Evolutionary conservation across 2,888 invertebrate species (phyloP).

Genomic region (Stenurella melanura): DNA sequence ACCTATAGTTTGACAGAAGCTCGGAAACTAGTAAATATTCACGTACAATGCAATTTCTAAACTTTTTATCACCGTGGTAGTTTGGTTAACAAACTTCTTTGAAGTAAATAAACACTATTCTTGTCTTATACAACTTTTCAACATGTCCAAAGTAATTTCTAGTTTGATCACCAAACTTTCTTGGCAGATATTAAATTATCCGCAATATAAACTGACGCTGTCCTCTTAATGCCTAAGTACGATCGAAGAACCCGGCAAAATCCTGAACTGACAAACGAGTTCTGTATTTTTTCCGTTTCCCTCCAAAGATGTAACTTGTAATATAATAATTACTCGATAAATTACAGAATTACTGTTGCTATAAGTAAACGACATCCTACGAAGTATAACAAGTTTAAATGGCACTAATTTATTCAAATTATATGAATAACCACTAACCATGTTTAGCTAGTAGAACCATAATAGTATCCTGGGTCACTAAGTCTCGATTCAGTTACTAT

Average conservation of each 20-base stretch:
- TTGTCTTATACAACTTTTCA: background rate
- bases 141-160: slow-evolving; percentile 2
- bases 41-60: no score
- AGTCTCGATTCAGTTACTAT: slow-evolving; percentile 29
- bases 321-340: slow-evolving; percentile 11
- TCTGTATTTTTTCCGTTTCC: background rate
- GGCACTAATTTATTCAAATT: slow-evolving; percentile 38
- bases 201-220: background rate
- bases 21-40: no score
- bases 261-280: slow-evolving; percentile 3
- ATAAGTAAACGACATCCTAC: slow-evolving; percentile 24
- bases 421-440: slow-evolving; percentile 47
- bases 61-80: background rate
- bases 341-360: slow-evolving; percentile 20
- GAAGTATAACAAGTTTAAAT: slow-evolving; percentile 22
- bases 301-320: slow-evolving; percentile 14
- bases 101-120: slow-evolving; percentile 11
- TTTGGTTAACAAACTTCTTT: background rate
- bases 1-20: no score
- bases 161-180: slow-evolving; percentile 2
- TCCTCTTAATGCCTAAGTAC: background rate
- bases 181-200: background rate
- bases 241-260: background rate
- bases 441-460: slow-evolving; percentile 59
- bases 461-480: slow-evolving; percentile 24